Conservation (phyloP, 2,113 vertebrate species). For the Ailurus styani region DNA sequence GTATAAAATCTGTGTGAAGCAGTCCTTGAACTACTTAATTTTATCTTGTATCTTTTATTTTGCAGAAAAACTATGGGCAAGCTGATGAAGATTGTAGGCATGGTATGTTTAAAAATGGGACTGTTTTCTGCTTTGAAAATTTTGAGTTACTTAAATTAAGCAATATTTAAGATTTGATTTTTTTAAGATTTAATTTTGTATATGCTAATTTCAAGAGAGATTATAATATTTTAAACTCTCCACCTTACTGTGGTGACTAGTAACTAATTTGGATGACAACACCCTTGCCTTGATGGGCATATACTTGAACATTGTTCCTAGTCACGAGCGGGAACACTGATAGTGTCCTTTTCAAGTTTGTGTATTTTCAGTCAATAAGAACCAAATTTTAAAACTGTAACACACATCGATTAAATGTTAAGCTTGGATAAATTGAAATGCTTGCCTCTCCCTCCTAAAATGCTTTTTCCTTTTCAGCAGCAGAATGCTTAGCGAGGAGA, state of each 20-base stretch:
- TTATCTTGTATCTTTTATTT: conserved; percentile 73
- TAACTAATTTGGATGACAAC: background rate
- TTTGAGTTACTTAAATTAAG: conserved; percentile 25
- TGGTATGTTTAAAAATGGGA: conserved; percentile 84
- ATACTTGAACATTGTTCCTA: background rate
- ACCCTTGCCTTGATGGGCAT: background rate
- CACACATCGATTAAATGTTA: background rate
- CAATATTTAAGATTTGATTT: conserved; percentile 5
- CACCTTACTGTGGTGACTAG: background rate
- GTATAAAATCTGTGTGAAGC: conserved; percentile 1
- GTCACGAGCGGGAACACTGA: background rate
- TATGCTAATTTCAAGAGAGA: conserved; percentile 30
- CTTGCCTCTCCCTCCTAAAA: background rate
- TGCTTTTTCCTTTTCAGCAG: background rate
- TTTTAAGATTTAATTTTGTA: too few species aligned
- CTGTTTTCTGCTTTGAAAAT: conserved; percentile 30
- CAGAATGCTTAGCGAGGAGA: background rate
- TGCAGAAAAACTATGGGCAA: conserved; percentile 98
- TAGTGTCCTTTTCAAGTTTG: background rate
- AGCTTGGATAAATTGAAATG: background rate
- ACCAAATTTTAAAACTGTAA: background rate
- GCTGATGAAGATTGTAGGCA: conserved; percentile 99
- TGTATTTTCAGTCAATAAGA: background rate
- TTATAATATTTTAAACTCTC: background rate
- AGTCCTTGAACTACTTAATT: conserved; percentile 28